These are phyloP conservation scores for Drosophila koepferae DNA, from an alignment of 2,888 invertebrate genomes.

Conservation along the genomic window DNA sequence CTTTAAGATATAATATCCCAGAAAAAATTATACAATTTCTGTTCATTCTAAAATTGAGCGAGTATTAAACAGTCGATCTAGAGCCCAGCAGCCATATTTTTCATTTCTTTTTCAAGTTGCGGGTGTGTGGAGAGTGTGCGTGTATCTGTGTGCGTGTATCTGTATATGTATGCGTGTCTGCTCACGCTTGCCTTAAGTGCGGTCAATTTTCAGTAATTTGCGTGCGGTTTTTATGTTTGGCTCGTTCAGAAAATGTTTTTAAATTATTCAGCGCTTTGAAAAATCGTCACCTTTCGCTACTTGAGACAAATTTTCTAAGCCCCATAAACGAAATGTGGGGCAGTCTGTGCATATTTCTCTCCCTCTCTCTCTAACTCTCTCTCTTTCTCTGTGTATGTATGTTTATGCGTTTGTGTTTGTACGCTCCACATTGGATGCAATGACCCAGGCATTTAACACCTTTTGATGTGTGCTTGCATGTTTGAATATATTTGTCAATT, in stretches of 20 bases:
- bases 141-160: slow-evolving; percentile 10
- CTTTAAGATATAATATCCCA: no score
- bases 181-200: slow-evolving; percentile 56
- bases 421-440: slow-evolving; percentile 51
- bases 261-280: slow-evolving; percentile 64
- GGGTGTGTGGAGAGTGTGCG: background rate
- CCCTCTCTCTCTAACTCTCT: no score
- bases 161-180: slow-evolving; percentile 3
- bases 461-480: slow-evolving; percentile 12
- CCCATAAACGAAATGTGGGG: slow-evolving; percentile 16
- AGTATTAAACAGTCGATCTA: background rate
- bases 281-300: slow-evolving; percentile 34
- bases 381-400: background rate
- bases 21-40: no score
- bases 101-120: background rate
- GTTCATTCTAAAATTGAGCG: background rate
- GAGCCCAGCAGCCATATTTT: background rate
- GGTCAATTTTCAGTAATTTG: slow-evolving; percentile 76
- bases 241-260: slow-evolving; percentile 52
- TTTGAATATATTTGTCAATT: slow-evolving; percentile 56
- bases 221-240: slow-evolving; percentile 61
- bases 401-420: slow-evolving; percentile 9
- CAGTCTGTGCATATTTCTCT: background rate
- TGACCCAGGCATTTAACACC: slow-evolving; percentile 50
- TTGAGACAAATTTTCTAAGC: slow-evolving; percentile 58